Base-by-base conservation (phyloP, 2,797 vertebrate species). In the Lepus oiostolus region DNA sequence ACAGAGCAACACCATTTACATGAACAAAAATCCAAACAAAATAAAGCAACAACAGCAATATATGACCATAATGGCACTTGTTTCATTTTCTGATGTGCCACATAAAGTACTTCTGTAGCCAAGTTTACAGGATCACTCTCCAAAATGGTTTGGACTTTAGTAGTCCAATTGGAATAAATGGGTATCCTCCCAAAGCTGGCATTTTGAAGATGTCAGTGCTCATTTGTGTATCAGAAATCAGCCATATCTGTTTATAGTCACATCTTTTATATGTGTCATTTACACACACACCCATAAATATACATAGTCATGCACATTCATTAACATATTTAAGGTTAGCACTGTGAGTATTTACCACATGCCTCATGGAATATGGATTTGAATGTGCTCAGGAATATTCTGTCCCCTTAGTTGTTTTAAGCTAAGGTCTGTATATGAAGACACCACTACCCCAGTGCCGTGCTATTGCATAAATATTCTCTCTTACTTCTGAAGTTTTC, bases 401-500 rank as follows among this genome's bases (percentile, higher is more conserved):
- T 60, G 28, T 92, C 21, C 54, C 30, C 50, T 94, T 93, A 82
- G 76, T 77, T 95, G 52, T 91, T 96, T 97, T 79, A 79, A 88
- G 76, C 38, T 81, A 54, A 90, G 70, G 62, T 1, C 38, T 90
- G 42, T 84, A 65, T 83, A 74, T 74, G 65, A 87, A 94, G 90
- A 90, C 77, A 90, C 86, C 28, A 76, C 67, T 47, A 82, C 47
- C 32, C 52, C 80, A 68, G 81, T 76, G 82, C 72, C 38, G 63
- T 94, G 92, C 91, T 95, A 68, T 74, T 1, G 13, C 97, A 96
- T 94, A 97, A 98, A 98, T 92, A 32, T 93, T 94, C 97, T 96
- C 93, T 90, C 92, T 95, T 96, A 89, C 79, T 93, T 97, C 98
- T 84, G 96, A 98, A 98, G 97, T 97, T 98, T 96, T 85, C 93